Evolutionary conservation across 2,888 invertebrate genomes (phyloP), one percentile per base, ranked within the genome.

Genomic region (Noctuana brunneofusca): DNA sequence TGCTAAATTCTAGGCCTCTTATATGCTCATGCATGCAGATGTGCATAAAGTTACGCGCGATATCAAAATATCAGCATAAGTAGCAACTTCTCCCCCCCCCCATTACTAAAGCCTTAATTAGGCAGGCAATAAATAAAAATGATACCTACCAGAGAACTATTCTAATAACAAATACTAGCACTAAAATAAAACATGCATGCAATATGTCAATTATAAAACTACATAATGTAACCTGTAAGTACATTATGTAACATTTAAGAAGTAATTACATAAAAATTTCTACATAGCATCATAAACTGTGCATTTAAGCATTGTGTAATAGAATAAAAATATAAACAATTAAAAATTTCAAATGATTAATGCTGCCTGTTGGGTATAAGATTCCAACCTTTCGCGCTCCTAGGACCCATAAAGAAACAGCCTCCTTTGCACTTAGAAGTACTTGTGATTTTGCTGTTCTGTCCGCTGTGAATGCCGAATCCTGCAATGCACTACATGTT

Each of bases 341-440:
- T 74, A 24, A 27, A 16, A 27, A 9, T 52, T 56, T 38, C 27
- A 20, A 9, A 41, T 49, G 41, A 56, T 9, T 27, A 58, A 59
- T 53, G 57, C 60, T 30, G 58, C 50, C 69, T 73, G 71, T 79
- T 80, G 78, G 73, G 72, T 75, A 79, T 41, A 78, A 84, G 81
- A 75, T 73, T 89, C 94, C 93, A 94, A 97, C 96, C 96, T 97
- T 96, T 94, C 96, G 95, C 93, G 96, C 96, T 94, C 96, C 96
- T 93, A 96, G 96, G 92, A 96, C 96, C 96, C 96, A 97, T 92
- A 97, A 95, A 92, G 96, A 96, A 93, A 97, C 96, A 93, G 97
- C 97, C 95, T 97, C 96, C 95, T 96, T 96, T 93, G 96, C 96
- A 93, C 96, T 96, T 93, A 97, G 95, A 93, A 96, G 95, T 93